Percentiles rank a stretch among this genome's conserved stretches.
Evolutionary conservation across 1,140 invertebrate genomes (phyloP).

Genomic region (Caenorhabditis tropicalis): DNA sequence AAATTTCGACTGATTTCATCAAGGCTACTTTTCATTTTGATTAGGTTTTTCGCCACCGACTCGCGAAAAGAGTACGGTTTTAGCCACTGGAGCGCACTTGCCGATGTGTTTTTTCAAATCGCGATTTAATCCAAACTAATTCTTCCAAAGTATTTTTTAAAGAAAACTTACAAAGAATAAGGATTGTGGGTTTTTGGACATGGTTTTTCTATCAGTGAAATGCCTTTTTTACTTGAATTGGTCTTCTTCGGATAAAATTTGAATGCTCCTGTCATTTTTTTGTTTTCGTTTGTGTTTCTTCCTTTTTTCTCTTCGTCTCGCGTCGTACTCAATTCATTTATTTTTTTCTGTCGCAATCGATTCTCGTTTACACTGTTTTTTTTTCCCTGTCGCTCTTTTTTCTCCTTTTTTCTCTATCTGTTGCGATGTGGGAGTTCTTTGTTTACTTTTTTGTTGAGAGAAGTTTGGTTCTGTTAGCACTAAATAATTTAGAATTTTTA

Average conservation of each 20-base stretch:
- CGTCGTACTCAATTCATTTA: neutral
- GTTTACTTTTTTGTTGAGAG: constrained; percentile 8
- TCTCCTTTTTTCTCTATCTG: neutral
- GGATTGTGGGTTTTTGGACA: no score
- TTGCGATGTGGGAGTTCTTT: neutral
- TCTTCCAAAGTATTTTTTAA: no score
- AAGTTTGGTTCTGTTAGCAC: neutral
- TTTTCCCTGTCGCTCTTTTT: neutral
- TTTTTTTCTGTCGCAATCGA: constrained; percentile 2
- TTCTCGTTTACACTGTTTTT: constrained; percentile 30
- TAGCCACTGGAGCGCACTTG: no score
- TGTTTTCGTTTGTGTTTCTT: neutral
- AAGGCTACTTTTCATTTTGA: neutral
- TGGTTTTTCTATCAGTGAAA: no score
- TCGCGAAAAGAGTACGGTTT: no score
- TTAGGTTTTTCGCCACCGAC: neutral
- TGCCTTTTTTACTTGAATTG: no score
- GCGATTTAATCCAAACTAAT: no score
- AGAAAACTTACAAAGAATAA: no score
- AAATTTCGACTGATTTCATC: no score
- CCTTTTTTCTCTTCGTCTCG: neutral
- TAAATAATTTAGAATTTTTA: neutral
- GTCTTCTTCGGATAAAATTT: no score
- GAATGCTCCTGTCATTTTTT: no score
- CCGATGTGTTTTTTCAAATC: no score